A percentile compares a stretch with the other conserved stretches of the same genome.
Conservation (phyloP, 2,797 vertebrate species). For the Xenopus petersii region DNA sequence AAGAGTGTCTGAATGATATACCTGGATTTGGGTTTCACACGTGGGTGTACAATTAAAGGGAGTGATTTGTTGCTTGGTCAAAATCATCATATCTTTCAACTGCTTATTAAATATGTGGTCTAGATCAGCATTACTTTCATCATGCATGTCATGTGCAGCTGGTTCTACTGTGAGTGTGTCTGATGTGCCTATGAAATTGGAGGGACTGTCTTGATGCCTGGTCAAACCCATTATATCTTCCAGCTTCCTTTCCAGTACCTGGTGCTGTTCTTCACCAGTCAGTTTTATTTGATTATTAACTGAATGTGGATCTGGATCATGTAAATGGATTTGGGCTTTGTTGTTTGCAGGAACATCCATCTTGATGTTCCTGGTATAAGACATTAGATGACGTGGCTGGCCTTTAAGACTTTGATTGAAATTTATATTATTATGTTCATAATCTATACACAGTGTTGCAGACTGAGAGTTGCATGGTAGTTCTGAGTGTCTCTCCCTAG, state of each 20-base stretch:
- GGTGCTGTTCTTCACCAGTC: not conserved
- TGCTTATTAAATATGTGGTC: not conserved
- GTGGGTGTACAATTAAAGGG: not conserved
- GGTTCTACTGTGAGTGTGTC: not conserved
- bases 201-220: not conserved
- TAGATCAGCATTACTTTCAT: not conserved
- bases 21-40: not conserved
- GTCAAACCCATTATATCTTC: not conserved
- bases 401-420: not conserved
- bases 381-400: not conserved
- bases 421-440: not conserved
- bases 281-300: not conserved
- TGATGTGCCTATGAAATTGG: not conserved
- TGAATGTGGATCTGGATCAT: too few relatives aligned
- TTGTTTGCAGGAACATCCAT: not conserved
- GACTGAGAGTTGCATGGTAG: not conserved
- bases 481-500: not conserved
- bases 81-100: conserved; percentile 20
- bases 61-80: not conserved
- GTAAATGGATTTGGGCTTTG: not conserved
- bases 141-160: not conserved
- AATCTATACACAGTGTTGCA: not conserved
- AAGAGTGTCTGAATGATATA: too few relatives aligned
- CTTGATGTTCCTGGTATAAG: not conserved
- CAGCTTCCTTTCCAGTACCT: not conserved